Evolutionary conservation across 2,113 vertebrate genomes (phyloP).

Genomic region (Ornithorhynchus anatinus): DNA sequence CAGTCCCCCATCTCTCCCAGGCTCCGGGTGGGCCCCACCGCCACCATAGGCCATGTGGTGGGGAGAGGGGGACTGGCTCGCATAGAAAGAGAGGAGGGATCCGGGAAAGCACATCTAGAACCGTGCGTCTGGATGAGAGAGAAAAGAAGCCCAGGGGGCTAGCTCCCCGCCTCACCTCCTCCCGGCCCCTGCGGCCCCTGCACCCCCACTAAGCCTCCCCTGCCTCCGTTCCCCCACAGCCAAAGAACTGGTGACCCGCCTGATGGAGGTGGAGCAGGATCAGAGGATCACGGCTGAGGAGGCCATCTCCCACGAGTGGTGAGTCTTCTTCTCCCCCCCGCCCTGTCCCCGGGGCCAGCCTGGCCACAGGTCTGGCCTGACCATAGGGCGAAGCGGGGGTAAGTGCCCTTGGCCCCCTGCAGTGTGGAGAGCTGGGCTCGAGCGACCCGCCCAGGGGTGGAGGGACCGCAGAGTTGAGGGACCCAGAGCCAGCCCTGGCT

Average conservation of each 20-base stretch:
- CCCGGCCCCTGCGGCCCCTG: not conserved
- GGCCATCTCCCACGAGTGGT: slow-evolving; percentile 97
- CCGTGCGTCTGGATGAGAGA: not conserved
- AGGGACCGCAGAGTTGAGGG: too few relatives aligned
- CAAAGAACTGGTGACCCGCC: slow-evolving; percentile 90
- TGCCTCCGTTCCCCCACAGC: slow-evolving; percentile 68
- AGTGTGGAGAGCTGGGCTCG: not conserved
- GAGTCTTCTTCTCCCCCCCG: not conserved
- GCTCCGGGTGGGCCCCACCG: not conserved
- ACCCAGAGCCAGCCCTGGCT: not conserved
- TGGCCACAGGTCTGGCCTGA: too few relatives aligned
- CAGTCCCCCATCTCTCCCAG: not conserved
- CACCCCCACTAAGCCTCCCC: not conserved
- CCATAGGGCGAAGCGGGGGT: not conserved
- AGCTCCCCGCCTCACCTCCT: not conserved
- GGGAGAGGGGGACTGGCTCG: not conserved
- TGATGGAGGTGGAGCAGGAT: slow-evolving; percentile 98
- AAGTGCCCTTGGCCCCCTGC: not conserved
- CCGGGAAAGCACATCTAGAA: too few relatives aligned
- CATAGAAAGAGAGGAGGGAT: too few relatives aligned
- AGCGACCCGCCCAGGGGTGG: not conserved
- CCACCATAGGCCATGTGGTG: not conserved
- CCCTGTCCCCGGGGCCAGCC: too few relatives aligned
- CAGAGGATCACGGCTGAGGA: slow-evolving; percentile 95
- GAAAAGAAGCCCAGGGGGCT: not conserved